Evolutionary conservation across 2,888 invertebrate species (phyloP), one percentile per base, ranked within the genome.

Genomic region (Xiphydria camelus): DNA sequence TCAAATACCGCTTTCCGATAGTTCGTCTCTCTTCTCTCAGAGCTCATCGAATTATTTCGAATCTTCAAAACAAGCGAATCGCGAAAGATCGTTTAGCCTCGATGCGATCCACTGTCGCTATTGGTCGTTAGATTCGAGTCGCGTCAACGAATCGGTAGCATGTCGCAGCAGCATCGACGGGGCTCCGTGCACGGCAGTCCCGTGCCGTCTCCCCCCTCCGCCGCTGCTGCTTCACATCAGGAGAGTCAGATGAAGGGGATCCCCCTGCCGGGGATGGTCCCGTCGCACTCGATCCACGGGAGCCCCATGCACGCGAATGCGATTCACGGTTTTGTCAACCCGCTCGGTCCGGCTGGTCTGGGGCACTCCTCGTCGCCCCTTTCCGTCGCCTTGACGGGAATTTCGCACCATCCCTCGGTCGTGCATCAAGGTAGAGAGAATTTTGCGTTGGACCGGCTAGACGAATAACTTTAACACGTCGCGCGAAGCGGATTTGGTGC

Each of bases 181-280:
- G 59, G 57, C 29, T 62, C 68, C 39, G 48, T 63, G 43, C 66
- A 61, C 31, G 46, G 57, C 38, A 59, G 59, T 45, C 58, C 52
- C 41, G 57, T 58, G 35, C 55, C 59, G 18, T 45, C 49, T 29
- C 43, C 59, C 5, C 23, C 12, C 20, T 12, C 14, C 9, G 29
- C 5, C 12, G 29, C 29, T 12, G 29, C 12, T 29, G 29, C 14
- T 3, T 51, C 51, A 32, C 51, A 61, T 33, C 66, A 68, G 45
- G 70, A 70, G 50, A 57, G 62, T 45, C 66, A 66, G 47, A 62
- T 64, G 26, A 62, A 68, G 25, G 73, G 72, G 41, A 72, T 73
- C 50, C 73, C 74, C n/a, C 38, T 73, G 47, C 70, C 73, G 2
- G 74, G 73, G 52, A 73, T 73, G 71, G 72, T 70, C 38, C 62